Evolutionary conservation across 92 coral and sea anemone species (phyloP), one percentile per base, ranked within the genome.

Genomic region (Siderastrea radians): DNA sequence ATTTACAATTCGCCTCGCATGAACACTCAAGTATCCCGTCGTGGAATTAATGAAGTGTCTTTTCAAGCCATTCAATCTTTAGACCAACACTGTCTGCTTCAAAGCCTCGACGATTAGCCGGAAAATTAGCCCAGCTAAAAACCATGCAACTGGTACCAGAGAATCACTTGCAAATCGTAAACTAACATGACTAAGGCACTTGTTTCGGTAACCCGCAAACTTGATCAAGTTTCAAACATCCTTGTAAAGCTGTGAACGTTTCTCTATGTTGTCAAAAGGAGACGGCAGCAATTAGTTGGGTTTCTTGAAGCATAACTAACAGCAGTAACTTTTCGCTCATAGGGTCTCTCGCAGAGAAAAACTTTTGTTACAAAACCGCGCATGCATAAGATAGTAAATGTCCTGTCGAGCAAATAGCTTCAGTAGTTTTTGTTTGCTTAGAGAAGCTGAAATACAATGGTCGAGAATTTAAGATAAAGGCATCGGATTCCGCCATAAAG

Each of bases 61-160:
- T 55, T 73, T 84, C 51, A 73, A 74, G 72, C 54, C 74, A 60
- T 71, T 72, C 50, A 72, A 52, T 11, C 26, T 5, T 17, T 47
- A 47, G 60, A 58, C 78, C 72, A 59, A 73, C 70, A 55, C 43
- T 13, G 57, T 50, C 11, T 71, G 12, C n/a, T 74, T 13, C 26
- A 71, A 74, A 51, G 62, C 63, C 80, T 59, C 73, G 47, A 58
- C 68, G 52, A 71, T 54, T 82, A 69, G 5, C 17, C 51, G 50
- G 44, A 69, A 70, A 69, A 38, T 52, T 55, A 7, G 53, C 38
- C 48, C 68, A 72, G 54, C 11, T 70, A 57, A 53, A 57, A 80
- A 3, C 70, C 62, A 47, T 74, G 46, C 79, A 1, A 44, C 87
- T 9, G 87, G 87, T 84, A 84, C 87, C 87, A 1, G 74, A 51